phyloP scores from a whole-genome alignment of 1,140 invertebrate genomes.

The Trichonephila clavata region DNA sequence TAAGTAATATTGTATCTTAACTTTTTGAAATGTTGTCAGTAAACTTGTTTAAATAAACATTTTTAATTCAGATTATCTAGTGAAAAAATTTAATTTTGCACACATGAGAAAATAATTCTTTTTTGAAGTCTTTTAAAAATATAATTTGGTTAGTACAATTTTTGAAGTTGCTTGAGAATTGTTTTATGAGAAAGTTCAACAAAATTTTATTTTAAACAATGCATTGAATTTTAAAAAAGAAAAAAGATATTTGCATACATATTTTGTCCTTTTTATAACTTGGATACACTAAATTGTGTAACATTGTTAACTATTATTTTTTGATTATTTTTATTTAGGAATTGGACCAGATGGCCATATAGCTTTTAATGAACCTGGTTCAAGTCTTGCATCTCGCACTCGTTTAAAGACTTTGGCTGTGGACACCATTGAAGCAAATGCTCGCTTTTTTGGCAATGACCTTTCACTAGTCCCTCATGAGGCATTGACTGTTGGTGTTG shows the following conservation, averaged over 20 bases:
- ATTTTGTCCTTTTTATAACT: no score
- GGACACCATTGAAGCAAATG: conserved; percentile 98
- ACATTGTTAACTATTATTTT: conserved; percentile 20
- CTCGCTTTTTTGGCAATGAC: conserved; percentile 98
- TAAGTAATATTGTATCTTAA: no score
- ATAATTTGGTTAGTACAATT: no score
- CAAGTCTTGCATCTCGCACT: conserved; percentile 94
- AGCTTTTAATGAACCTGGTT: conserved; percentile 98
- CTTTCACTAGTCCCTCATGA: conserved; percentile 94
- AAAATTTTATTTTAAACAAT: no score
- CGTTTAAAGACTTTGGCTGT: conserved; percentile 97
- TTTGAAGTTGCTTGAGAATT: no score
- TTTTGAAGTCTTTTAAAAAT: neutral
- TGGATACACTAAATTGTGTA: neutral
- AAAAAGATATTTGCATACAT: no score
- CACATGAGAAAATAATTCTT: no score
- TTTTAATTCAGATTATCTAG: neutral
- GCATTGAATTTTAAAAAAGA: no score
- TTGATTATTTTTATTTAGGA: conserved; percentile 82
- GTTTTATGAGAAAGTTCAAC: no score
- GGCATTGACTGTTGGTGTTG: conserved; percentile 98
- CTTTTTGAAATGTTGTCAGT: no score
- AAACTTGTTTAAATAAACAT: neutral
- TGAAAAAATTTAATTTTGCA: neutral
- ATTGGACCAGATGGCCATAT: conserved; percentile 99